Percentiles rank a stretch among this genome's conserved stretches.
Conservation (phyloP, 2,888 invertebrate genomes). For the Kuschelorhynchus macadamiae region DNA sequence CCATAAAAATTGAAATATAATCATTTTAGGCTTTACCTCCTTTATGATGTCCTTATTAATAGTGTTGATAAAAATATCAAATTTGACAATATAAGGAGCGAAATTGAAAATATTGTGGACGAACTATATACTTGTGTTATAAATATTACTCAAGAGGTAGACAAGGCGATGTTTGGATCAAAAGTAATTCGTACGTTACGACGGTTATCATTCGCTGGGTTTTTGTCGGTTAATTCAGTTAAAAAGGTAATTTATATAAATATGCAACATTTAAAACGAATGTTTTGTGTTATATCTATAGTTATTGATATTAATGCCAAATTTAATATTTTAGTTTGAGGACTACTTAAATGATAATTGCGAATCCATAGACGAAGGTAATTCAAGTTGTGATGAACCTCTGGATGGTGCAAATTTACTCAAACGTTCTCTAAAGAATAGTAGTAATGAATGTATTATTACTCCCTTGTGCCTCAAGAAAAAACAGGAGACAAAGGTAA, state of each 20-base stretch:
- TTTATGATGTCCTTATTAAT: conserved; percentile 97
- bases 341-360: conserved; percentile 32
- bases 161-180: conserved; percentile 92
- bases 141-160: conserved; percentile 60
- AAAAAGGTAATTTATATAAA: conserved; percentile 72
- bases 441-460: conserved; percentile 52
- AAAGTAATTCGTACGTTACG: conserved; percentile 88
- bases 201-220: conserved; percentile 90
- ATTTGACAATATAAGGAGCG: conserved; percentile 26
- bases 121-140: conserved; percentile 16
- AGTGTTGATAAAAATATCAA: conserved; percentile 84
- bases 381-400: conserved; percentile 65
- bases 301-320: no score
- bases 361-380: conserved; percentile 54
- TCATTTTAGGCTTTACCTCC: conserved; percentile 84
- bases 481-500: conserved; percentile 39
- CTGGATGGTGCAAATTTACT: conserved; percentile 64
- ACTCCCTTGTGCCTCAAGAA: conserved; percentile 30
- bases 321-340: conserved; percentile 39
- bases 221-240: conserved; percentile 91
- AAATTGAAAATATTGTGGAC: conserved; percentile 6
- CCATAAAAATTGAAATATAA: no score
- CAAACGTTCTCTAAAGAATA: conserved; percentile 59
- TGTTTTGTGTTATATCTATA: no score
- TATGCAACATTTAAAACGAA: no score